phyloP scores from a whole-genome alignment of 2,888 invertebrate genomes.

The Lacanobia wlatinum region DNA sequence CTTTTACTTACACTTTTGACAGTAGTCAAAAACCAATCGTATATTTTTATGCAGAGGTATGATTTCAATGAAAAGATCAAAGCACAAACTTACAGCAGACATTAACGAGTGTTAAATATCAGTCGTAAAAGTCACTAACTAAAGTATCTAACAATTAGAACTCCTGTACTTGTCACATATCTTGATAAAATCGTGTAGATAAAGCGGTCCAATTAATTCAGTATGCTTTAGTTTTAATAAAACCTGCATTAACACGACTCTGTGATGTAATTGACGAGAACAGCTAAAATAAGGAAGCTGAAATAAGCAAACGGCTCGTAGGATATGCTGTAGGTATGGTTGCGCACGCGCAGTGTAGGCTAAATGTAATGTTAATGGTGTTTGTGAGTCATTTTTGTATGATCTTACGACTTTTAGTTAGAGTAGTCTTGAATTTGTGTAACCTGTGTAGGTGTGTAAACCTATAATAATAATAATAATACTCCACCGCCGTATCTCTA shows the following conservation, averaged over 20 bases:
- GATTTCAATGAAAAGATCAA: not conserved
- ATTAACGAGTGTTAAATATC: constrained; percentile 22
- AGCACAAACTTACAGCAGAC: constrained; percentile 3
- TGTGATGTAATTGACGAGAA: constrained; percentile 59
- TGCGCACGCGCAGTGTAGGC: constrained; percentile 27
- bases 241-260: constrained; percentile 28
- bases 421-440: not conserved
- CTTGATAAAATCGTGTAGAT: constrained; percentile 52
- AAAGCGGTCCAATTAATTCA: constrained; percentile 50
- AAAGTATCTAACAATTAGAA: constrained; percentile 39
- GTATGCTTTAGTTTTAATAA: constrained; percentile 50
- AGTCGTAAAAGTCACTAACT: constrained; percentile 12
- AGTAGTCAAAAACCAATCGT: not conserved
- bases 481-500: no score
- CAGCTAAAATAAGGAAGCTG: constrained; percentile 67
- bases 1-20: no score
- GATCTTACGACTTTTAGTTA: not conserved
- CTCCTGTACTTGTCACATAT: constrained; percentile 46
- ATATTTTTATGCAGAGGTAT: no score
- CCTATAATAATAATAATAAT: no score
- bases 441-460: no score
- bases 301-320: constrained; percentile 43
- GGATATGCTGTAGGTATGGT: constrained; percentile 8
- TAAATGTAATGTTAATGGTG: constrained; percentile 18
- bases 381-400: constrained; percentile 17